phyloP scores from a whole-genome alignment of 2,888 invertebrate genomes.

The Synergus umbraculus region DNA sequence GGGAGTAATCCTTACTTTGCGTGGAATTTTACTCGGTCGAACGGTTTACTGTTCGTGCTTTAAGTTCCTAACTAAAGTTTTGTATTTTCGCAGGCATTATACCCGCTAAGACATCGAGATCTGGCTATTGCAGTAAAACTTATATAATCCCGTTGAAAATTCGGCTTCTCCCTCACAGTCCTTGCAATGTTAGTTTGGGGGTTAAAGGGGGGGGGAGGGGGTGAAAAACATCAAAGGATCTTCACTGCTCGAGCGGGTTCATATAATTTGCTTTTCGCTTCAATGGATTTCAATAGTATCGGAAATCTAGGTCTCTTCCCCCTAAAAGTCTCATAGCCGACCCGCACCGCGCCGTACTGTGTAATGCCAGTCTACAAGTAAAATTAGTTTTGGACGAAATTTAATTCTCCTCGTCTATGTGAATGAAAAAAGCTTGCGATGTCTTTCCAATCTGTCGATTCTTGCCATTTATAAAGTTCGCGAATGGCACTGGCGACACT shows the following conservation, averaged over 20 bases:
- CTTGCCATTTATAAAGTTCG: conserved; percentile 51
- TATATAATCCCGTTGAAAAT: conserved; percentile 22
- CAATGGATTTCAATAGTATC: conserved; percentile 75
- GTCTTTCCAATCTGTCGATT: conserved; percentile 50
- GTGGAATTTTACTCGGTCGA: conserved; percentile 35
- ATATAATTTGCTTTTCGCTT: conserved; percentile 76
- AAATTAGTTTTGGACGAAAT: conserved; percentile 75
- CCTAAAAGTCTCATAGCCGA: conserved; percentile 51
- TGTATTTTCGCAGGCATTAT: conserved; percentile 21
- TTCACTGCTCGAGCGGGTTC: conserved; percentile 66
- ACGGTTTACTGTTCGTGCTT: background rate
- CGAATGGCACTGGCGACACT: conserved; percentile 26
- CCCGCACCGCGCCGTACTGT: conserved; percentile 31
- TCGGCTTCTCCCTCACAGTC: conserved; percentile 18
- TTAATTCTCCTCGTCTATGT: conserved; percentile 64
- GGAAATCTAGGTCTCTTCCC: conserved; percentile 69
- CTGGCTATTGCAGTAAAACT: conserved; percentile 13
- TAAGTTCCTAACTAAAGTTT: conserved; percentile 27
- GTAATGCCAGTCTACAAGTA: conserved; percentile 68
- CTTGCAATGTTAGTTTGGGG: conserved; percentile 25
- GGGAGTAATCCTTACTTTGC: conserved; percentile 18
- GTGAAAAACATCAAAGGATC: conserved; percentile 71
- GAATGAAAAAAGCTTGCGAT: conserved; percentile 48
- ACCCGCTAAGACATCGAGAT: conserved; percentile 11
- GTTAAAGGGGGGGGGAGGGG: conserved; percentile 11